These are phyloP conservation scores for Akabosia matsudoensis DNA, from an alignment of 1,140 invertebrate genomes.

Conservation along the genomic window DNA sequence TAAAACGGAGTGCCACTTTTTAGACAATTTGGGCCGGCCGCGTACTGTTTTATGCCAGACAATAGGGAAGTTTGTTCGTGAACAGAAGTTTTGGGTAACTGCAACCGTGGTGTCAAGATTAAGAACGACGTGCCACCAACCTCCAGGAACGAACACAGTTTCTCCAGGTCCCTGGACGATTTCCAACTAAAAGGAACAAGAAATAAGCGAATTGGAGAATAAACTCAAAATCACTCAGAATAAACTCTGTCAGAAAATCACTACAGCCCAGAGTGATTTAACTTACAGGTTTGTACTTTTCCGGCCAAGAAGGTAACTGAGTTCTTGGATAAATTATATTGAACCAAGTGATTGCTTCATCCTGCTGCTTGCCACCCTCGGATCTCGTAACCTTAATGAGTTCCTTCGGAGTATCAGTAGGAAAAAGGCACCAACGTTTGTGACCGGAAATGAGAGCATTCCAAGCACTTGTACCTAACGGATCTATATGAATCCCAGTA, in stretches of 20 bases:
- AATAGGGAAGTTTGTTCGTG: slow-evolving; percentile 88
- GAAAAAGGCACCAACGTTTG: slow-evolving; percentile 98
- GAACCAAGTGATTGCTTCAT: slow-evolving; percentile 99
- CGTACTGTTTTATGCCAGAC: slow-evolving; percentile 98
- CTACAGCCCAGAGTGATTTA: background rate
- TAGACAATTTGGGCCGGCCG: slow-evolving; percentile 89
- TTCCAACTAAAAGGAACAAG: slow-evolving; percentile 66
- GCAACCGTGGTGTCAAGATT: slow-evolving; percentile 95
- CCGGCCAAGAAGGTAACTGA: slow-evolving; percentile 81
- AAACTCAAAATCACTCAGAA: background rate
- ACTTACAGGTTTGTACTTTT: slow-evolving; percentile 81
- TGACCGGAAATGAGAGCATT: slow-evolving; percentile 93
- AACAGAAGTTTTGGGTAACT: slow-evolving; percentile 97
- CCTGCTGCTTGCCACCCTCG: slow-evolving; percentile 91
- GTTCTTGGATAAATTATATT: slow-evolving; percentile 93
- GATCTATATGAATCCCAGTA: slow-evolving; percentile 99
- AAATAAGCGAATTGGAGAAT: no score
- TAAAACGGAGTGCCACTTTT: slow-evolving; percentile 72
- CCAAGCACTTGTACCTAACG: slow-evolving; percentile 98
- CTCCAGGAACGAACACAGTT: slow-evolving; percentile 96
- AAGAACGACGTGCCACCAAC: slow-evolving; percentile 98
- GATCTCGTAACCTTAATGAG: slow-evolving; percentile 56
- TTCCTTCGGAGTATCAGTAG: slow-evolving; percentile 85
- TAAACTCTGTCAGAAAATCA: no score
- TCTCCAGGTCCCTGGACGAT: slow-evolving; percentile 96